Base-by-base conservation (phyloP, 2,797 vertebrate genomes). In the Macropus fuliginosus region DNA sequence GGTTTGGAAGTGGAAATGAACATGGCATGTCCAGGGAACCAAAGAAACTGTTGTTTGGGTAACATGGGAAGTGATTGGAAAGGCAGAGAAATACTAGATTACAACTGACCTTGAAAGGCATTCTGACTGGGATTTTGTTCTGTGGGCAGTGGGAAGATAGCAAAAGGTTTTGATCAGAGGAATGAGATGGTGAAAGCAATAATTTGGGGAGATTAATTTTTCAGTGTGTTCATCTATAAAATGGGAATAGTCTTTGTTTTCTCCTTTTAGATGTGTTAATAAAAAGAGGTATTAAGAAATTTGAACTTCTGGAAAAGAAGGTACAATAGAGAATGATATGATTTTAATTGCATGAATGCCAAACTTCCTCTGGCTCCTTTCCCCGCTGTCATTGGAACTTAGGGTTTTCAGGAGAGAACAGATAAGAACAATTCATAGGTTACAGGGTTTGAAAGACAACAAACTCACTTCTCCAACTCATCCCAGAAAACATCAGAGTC, bases 401-500 rank as follows among this genome's bases (percentile, higher is more conserved):
- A 87, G 40, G 24, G 8, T 87, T 81, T 87, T 87, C 9, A 27
- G 74, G 74, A 87, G 24, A 27, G 40, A 46, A 87, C 8, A 87
- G 21, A 87, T 87, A 27, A 87, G 21, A 50, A 50, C 3, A 46
- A 40, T 24, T 40, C n/a, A 81, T 81, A 81, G n/a, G 2, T 46
- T 66, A 66, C 93, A 56, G 91, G 54, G 12, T 3, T 0, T 56
- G 56, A 59, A 62, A 54, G 28, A 52, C 27, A 52, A 97, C 98
- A 98, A 52, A 97, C 98, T 99, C 97, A 99, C 99, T 99, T 99
- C 96, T 99, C 99, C 0, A 99, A 98, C 96, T 99, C 99, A 3
- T 99, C 99, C 98, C 99, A 99, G 98, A 99, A 99, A 0, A 97
- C 98, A 1, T 99, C 98, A 0, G 99, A 99, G 97, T 99, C 99